Percentiles rank a stretch among this genome's conserved stretches.
Conservation (phyloP, 2,888 invertebrate genomes). For the Drosophila birchii region DNA sequence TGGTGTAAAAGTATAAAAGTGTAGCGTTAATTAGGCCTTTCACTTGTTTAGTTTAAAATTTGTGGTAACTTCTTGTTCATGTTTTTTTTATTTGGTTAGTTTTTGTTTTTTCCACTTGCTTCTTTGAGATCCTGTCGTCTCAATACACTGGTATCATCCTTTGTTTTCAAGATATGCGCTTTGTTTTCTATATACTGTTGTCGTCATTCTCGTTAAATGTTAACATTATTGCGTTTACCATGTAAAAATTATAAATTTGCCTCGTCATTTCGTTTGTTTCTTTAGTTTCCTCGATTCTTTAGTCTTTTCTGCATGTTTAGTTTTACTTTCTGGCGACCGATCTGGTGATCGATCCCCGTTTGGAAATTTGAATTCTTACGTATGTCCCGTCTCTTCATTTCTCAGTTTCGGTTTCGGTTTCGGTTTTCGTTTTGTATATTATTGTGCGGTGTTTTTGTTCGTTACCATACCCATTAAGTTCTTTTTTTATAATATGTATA, state of each 20-base stretch:
- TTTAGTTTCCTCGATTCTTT: conserved; percentile 47
- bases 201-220: conserved; percentile 65
- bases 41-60: conserved; percentile 62
- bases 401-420: conserved; percentile 18
- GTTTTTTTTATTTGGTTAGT: conserved; percentile 15
- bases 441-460: conserved; percentile 82
- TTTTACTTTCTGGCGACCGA: conserved; percentile 55
- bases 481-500: conserved; percentile 68
- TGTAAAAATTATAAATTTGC: conserved; percentile 75
- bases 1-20: conserved; percentile 83
- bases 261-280: conserved; percentile 33
- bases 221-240: conserved; percentile 77
- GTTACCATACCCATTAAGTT: conserved; percentile 75
- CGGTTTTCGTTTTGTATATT: conserved; percentile 79
- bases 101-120: conserved; percentile 44
- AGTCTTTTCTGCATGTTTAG: conserved; percentile 68
- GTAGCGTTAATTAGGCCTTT: conserved; percentile 69
- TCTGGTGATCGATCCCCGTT: conserved; percentile 42
- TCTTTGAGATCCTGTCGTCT: conserved; percentile 32
- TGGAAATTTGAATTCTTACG: conserved; percentile 56
- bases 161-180: conserved; percentile 79
- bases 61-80: conserved; percentile 65
- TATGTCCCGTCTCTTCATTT: conserved; percentile 45
- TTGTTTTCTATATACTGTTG: conserved; percentile 65
- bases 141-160: conserved; percentile 14